phyloP scores from a whole-genome alignment of 2,888 invertebrate genomes.

The Pomacea canaliculata region DNA sequence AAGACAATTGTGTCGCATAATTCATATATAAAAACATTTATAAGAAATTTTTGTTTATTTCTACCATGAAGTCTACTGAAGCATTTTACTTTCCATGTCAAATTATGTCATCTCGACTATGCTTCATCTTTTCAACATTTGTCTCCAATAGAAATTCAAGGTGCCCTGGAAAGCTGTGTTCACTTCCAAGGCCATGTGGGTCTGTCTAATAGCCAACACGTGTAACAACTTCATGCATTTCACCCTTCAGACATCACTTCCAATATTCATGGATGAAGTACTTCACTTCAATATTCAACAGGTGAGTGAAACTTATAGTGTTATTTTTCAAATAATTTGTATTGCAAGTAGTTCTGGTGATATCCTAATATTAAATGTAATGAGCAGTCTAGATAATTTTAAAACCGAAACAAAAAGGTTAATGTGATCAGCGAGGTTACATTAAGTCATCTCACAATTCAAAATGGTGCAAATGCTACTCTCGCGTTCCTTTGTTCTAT shows the following conservation, averaged over 20 bases:
- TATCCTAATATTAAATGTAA: not conserved
- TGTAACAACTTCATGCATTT: slow-evolving; percentile 71
- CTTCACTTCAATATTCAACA: slow-evolving; percentile 58
- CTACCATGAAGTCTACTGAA: too few relatives aligned
- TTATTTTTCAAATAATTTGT: not conserved
- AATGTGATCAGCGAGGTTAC: too few relatives aligned
- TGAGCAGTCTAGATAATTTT: not conserved
- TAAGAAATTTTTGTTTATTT: too few relatives aligned
- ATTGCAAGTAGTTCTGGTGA: not conserved
- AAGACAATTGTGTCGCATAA: too few relatives aligned
- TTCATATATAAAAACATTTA: too few relatives aligned
- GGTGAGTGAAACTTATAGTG: slow-evolving; percentile 36
- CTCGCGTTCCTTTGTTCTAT: too few relatives aligned
- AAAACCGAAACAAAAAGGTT: too few relatives aligned
- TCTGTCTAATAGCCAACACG: slow-evolving; percentile 72
- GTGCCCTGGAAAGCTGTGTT: slow-evolving; percentile 70
- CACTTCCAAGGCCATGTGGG: slow-evolving; percentile 70
- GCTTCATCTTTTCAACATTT: too few relatives aligned
- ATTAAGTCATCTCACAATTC: too few relatives aligned
- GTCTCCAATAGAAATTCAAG: slow-evolving; percentile 6
- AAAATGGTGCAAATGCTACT: too few relatives aligned
- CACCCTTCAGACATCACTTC: slow-evolving; percentile 58
- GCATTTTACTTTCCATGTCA: too few relatives aligned
- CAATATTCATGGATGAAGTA: slow-evolving; percentile 62
- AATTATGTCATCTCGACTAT: too few relatives aligned